phyloP scores from a whole-genome alignment of 2,113 vertebrate species.

The Cephalophus harveyi region DNA sequence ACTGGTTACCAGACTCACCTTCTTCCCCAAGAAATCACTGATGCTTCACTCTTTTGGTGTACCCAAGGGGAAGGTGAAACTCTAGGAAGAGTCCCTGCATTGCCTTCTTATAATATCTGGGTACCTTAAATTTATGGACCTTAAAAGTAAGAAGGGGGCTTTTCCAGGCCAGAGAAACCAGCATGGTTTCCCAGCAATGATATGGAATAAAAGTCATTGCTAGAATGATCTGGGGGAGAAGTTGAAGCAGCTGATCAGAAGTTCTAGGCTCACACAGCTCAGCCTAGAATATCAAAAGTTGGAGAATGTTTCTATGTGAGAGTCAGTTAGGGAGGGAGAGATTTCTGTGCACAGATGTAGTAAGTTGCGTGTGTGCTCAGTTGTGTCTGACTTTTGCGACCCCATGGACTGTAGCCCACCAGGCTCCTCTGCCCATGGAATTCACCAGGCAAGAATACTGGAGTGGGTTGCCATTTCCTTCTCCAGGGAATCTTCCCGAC shows the following conservation, averaged over 20 bases:
- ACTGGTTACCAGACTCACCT: neutral
- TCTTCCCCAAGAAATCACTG: conserved; percentile 1
- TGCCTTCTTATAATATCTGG: neutral
- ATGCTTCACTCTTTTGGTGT: neutral
- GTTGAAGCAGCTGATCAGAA: neutral
- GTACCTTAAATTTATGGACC: neutral
- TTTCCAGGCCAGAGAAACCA: neutral
- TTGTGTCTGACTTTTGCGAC: neutral
- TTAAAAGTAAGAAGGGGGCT: neutral
- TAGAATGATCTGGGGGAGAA: neutral
- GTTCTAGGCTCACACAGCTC: neutral
- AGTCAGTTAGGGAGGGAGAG: neutral
- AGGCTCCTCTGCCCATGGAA: neutral
- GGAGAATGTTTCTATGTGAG: neutral
- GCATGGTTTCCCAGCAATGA: neutral
- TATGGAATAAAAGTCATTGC: neutral
- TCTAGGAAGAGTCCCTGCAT: neutral
- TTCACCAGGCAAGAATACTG: neutral
- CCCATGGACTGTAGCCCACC: neutral
- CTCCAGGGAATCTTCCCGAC: neutral
- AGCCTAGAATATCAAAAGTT: neutral
- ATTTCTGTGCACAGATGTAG: neutral
- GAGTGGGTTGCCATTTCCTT: neutral
- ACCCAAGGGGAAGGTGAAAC: neutral
- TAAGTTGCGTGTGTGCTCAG: neutral